Percentiles rank a stretch among this genome's conserved stretches.
Evolutionary conservation across 2,888 invertebrate genomes (phyloP).

Genomic region (Tortrix viridana): DNA sequence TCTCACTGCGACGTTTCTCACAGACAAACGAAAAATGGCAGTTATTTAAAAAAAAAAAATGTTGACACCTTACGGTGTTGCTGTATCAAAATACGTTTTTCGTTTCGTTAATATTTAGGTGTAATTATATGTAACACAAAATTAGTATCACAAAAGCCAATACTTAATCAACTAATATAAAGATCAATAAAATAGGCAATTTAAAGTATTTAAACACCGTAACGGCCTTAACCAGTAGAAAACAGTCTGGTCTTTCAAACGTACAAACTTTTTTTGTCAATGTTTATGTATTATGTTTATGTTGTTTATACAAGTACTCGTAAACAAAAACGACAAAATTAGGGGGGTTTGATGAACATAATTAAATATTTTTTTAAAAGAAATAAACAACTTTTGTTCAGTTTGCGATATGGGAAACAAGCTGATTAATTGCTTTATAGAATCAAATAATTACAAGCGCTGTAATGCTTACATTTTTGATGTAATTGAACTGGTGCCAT

Average conservation of each 20-base stretch:
- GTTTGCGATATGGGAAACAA: slow-evolving; percentile 3
- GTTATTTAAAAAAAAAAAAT: background rate
- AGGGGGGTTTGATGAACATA: background rate
- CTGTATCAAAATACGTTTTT: background rate
- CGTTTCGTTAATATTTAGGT: background rate
- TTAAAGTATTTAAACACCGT: background rate
- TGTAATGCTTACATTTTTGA: slow-evolving; percentile 16
- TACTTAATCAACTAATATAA: background rate
- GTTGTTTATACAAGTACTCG: background rate
- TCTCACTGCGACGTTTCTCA: background rate
- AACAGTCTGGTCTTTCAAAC: background rate
- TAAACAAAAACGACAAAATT: background rate
- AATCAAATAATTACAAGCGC: slow-evolving; percentile 31
- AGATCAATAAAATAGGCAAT: background rate
- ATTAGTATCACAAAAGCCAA: background rate
- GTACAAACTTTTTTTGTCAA: background rate
- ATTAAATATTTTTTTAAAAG: background rate
- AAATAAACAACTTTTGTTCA: background rate
- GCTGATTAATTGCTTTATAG: background rate
- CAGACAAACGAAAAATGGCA: background rate
- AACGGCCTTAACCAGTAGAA: background rate
- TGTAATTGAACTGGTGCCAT: background rate
- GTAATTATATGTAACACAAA: background rate
- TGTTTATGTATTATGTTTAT: background rate
- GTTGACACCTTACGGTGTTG: background rate